These are phyloP conservation scores for Ceramica pisi DNA, from an alignment of 2,888 invertebrate species.

Conservation along the genomic window DNA sequence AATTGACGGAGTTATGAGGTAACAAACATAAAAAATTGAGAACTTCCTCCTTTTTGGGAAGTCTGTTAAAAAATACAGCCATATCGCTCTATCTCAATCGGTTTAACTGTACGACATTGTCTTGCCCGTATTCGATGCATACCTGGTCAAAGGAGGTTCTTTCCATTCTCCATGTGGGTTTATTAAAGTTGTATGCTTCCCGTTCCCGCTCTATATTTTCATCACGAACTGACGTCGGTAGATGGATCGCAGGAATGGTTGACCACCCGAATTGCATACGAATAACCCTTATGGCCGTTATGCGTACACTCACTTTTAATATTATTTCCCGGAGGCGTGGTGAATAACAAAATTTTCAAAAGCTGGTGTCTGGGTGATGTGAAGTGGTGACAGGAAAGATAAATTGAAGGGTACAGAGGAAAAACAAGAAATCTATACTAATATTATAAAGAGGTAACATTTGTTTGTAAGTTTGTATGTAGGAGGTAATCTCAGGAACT, in stretches of 20 bases:
- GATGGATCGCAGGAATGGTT: conserved; percentile 12
- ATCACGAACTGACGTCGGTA: conserved; percentile 11
- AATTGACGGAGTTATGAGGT: too few relatives aligned
- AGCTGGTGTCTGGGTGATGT: too few relatives aligned
- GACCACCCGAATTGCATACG: conserved; percentile 11
- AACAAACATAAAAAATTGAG: too few relatives aligned
- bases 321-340: not conserved
- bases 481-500: too few relatives aligned
- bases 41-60: too few relatives aligned
- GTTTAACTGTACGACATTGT: not conserved
- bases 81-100: not conserved
- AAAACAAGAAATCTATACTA: too few relatives aligned
- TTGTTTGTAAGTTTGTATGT: too few relatives aligned
- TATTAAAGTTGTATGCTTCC: conserved; percentile 13
- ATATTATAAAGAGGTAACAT: too few relatives aligned
- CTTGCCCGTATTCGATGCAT: not conserved
- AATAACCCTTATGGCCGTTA: conserved; percentile 14
- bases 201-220: conserved; percentile 11
- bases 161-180: not conserved
- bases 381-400: not conserved
- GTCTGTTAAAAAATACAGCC: too few relatives aligned
- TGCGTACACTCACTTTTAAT: not conserved
- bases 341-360: not conserved
- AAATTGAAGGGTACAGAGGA: not conserved
- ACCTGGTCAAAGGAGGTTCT: not conserved